Evolutionary conservation across 1,140 invertebrate genomes (phyloP).

Genomic region (Geopemphigus sp.): DNA sequence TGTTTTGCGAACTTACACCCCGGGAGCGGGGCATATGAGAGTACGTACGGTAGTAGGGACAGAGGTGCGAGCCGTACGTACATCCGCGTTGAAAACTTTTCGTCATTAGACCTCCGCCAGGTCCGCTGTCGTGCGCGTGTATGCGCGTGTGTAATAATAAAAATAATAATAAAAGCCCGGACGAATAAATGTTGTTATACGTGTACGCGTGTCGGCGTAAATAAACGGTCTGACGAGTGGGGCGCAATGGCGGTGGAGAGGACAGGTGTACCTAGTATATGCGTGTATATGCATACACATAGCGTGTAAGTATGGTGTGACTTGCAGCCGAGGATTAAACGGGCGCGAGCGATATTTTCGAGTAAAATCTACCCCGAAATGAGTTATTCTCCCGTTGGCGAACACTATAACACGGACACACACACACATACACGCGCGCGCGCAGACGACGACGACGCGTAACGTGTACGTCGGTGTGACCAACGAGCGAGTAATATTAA

Average conservation of each 20-base stretch:
- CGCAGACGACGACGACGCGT: too few relatives aligned
- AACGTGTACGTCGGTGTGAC: background rate
- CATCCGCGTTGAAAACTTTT: constrained; percentile 42
- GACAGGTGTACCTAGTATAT: background rate
- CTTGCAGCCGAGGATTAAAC: constrained; percentile 41
- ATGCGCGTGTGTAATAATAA: constrained; percentile 14
- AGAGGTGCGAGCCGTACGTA: background rate
- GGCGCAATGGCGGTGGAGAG: background rate
- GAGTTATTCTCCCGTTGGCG: constrained; percentile 23
- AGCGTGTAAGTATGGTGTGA: too few relatives aligned
- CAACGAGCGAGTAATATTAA: constrained; percentile 8
- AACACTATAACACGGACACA: too few relatives aligned
- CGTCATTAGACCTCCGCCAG: constrained; percentile 33
- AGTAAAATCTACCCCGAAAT: constrained; percentile 35
- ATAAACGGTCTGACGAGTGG: constrained; percentile 8
- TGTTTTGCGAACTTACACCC: constrained; percentile 31
- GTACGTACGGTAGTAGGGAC: background rate
- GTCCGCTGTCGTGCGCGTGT: constrained; percentile 27
- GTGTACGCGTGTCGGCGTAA: constrained; percentile 7
- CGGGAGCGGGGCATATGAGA: background rate
- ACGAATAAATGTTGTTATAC: constrained; percentile 31
- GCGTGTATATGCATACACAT: too few relatives aligned
- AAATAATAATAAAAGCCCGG: constrained; percentile 36
- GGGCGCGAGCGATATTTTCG: constrained; percentile 21
- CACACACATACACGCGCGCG: background rate